Evolutionary conservation across 1,140 invertebrate species (phyloP).

Genomic region (Pogonomyrmex barbatus): DNA sequence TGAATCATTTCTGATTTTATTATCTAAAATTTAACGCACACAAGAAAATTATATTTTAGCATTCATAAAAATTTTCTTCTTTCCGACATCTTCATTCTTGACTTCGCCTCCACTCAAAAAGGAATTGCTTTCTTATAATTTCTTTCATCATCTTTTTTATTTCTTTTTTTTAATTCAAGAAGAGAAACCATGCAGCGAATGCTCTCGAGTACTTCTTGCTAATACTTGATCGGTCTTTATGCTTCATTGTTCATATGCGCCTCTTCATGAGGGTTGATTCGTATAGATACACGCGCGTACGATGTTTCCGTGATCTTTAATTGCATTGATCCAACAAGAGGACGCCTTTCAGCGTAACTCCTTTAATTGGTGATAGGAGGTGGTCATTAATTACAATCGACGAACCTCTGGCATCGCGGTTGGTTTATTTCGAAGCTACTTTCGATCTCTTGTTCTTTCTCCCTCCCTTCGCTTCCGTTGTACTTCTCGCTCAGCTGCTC

Average conservation of each 20-base stretch:
- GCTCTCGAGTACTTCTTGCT: conserved; percentile 18
- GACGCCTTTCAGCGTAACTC: conserved; percentile 13
- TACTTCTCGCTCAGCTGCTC: not conserved
- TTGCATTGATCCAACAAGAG: conserved; percentile 62
- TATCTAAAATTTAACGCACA: not conserved
- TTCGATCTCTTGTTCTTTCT: conserved; percentile 33
- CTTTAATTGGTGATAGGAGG: conserved; percentile 64
- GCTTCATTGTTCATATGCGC: conserved; percentile 59
- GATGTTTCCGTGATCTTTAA: conserved; percentile 39
- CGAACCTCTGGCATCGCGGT: conserved; percentile 39
- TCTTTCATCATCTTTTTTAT: not conserved
- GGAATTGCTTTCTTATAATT: not conserved
- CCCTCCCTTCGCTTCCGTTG: not conserved
- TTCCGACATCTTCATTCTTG: not conserved
- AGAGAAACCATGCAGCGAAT: not conserved
- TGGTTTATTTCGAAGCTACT: conserved; percentile 57
- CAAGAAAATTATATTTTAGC: not conserved
- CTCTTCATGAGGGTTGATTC: conserved; percentile 44
- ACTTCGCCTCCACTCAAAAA: not conserved
- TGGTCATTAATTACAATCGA: conserved; percentile 64
- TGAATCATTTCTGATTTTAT: not conserved
- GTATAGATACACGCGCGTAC: too few relatives aligned
- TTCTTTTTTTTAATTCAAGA: not conserved
- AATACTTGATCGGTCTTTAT: conserved; percentile 63
- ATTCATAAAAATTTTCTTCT: not conserved